Evolutionary conservation across 2,888 invertebrate species (phyloP).

Genomic region (Leptura quadrifasciata): DNA sequence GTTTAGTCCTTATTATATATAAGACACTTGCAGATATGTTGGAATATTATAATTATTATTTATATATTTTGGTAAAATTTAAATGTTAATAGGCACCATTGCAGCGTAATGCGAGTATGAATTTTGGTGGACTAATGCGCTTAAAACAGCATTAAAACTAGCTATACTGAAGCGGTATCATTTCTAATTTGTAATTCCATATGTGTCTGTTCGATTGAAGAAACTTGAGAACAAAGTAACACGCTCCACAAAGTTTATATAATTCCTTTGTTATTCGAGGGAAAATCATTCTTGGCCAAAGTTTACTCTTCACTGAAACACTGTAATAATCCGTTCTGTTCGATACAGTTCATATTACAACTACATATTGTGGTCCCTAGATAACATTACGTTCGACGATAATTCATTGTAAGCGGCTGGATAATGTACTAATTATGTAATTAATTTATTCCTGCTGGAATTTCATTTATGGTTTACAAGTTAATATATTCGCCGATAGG

Average conservation of each 20-base stretch:
- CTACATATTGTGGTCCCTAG: conserved; percentile 51
- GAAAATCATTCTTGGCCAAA: conserved; percentile 22
- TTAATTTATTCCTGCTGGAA: conserved; percentile 61
- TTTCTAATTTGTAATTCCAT: conserved; percentile 7
- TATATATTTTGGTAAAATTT: too few relatives aligned
- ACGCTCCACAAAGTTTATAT: conserved; percentile 23
- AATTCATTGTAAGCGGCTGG: conserved; percentile 57
- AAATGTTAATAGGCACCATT: too few relatives aligned
- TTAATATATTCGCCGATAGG: conserved; percentile 48
- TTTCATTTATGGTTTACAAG: conserved; percentile 54
- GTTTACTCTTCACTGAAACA: conserved; percentile 15
- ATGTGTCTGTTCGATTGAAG: conserved; percentile 7
- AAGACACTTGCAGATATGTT: too few relatives aligned
- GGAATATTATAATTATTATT: too few relatives aligned
- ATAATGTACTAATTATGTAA: conserved; percentile 63
- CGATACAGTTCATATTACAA: conserved; percentile 7
- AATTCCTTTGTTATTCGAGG: conserved; percentile 18
- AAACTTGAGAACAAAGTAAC: conserved; percentile 21
- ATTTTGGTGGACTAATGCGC: background rate
- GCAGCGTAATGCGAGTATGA: background rate
- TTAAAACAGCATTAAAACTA: background rate
- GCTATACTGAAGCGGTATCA: background rate
- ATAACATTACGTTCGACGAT: conserved; percentile 58
- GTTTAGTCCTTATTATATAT: too few relatives aligned
- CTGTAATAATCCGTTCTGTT: conserved; percentile 13